Percentiles rank a stretch among this genome's conserved stretches.
Conservation (phyloP, 2,888 invertebrate species). For the Drosophila mettleri region DNA sequence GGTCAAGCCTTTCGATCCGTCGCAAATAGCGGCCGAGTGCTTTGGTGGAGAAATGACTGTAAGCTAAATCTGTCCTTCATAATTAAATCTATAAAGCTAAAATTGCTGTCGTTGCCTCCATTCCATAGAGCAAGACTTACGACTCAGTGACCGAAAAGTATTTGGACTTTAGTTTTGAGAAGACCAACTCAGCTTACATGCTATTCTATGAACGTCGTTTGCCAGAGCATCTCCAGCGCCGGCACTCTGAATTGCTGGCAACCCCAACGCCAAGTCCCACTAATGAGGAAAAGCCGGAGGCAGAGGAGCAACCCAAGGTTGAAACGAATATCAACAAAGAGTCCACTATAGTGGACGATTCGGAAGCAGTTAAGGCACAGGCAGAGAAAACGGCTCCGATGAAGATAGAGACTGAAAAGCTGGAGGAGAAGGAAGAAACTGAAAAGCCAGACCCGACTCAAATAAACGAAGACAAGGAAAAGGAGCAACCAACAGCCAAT, state of each 20-base stretch:
- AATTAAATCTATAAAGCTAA: not conserved
- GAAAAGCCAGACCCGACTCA: conserved; percentile 6
- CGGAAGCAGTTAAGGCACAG: conserved; percentile 1
- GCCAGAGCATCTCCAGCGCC: conserved; percentile 83
- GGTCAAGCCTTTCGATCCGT: conserved; percentile 97
- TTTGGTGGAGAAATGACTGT: conserved; percentile 99
- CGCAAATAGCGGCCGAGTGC: conserved; percentile 97
- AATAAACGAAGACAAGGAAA: conserved; percentile 18
- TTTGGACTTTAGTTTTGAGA: conserved; percentile 98
- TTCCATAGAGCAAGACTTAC: conserved; percentile 95
- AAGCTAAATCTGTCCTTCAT: conserved; percentile 59
- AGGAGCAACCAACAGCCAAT: conserved; percentile 73
- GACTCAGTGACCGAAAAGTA: conserved; percentile 98
- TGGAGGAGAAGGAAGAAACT: conserved; percentile 4
- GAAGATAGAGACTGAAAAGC: conserved; percentile 1
- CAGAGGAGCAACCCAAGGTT: conserved; percentile 29
- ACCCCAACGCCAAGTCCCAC: conserved; percentile 73
- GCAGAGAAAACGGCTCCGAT: not conserved
- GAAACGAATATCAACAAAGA: conserved; percentile 32
- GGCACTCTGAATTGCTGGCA: conserved; percentile 82
- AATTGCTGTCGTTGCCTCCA: not conserved
- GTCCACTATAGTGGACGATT: conserved; percentile 6
- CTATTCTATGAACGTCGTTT: conserved; percentile 95
- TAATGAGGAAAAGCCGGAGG: conserved; percentile 61
- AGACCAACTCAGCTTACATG: conserved; percentile 99